Evolutionary conservation across 2,113 vertebrate species (phyloP), one percentile per base, ranked within the genome.

Genomic region (Shinisaurus crocodilurus): DNA sequence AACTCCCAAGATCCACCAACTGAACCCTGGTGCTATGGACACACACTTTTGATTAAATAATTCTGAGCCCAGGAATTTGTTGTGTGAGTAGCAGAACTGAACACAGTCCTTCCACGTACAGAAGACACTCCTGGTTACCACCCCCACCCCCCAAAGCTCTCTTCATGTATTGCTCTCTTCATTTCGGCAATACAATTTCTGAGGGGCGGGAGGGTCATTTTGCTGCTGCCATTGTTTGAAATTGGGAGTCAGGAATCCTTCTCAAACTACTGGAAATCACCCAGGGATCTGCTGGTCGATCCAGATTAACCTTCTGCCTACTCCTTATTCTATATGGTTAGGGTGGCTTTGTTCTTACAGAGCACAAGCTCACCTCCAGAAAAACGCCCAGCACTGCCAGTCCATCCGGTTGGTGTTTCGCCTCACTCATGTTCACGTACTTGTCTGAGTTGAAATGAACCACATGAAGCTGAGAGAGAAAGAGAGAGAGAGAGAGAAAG

Each of bases 361-460:
- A 10, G 12, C 40, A 90, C 4, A 3, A 10, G 1, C 96, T 91
- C 82, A 98, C 98, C 98, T 98, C 97, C 29, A 99, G 98, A 27
- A 99, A 97, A 91, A 99, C 89, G 3, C 97, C 98, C 43, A 99
- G 95, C 88, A 99, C 98, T 0, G 98, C 98, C 96, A 99, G 92
- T 18, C 98, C 98, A 0, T 98, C 96, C 0, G 90, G 95, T 63
- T 97, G 96, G 1, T 90, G 96, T 94, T 97, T 97, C 0, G 98
- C 99, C 15, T 95, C 93, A 0, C 96, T 96, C 90, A 98, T 88
- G 67, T 98, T 97, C 80, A 94, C n/a, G 8, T 97, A 99, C 70
- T 97, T 96, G 43, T 98, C 98, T 0, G 97, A 96, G 50, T 99
- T 98, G 82, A 98, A 99, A 94, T 99, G 98, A 12, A 99, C 98